Base-by-base conservation (phyloP, 1,140 invertebrate species). In the Plodia interpunctella region DNA sequence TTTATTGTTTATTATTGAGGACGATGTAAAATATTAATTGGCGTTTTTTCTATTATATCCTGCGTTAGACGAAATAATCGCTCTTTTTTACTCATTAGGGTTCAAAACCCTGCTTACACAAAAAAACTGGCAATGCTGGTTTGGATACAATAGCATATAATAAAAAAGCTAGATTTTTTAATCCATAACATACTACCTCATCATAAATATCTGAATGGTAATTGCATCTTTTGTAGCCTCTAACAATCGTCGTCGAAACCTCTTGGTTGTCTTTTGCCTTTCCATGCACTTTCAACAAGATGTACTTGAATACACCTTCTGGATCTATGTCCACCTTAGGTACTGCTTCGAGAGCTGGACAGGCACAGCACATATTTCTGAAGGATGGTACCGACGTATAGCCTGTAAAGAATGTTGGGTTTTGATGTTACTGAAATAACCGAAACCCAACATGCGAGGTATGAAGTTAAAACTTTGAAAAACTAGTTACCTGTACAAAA, bases 301-400 rank as follows among this genome's bases (percentile, higher is more conserved):
- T 94, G 68, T 98, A 98, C 80, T 98, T 98, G 80, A 97, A 98
- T 50, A 92, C 92, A 20, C 96, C 96, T 57, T 82, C 76, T 13
- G 91, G 86, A 76, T 97, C 96, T 70, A 97, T 97, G 61, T 96
- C 95, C 13, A 97, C 96, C 71, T 95, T 92, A 2, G 93, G 90
- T 60, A 97, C 73, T 58, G 60, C 59, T 10, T 64, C 56, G n/a
- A 76, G 56, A 11, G 50, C 18, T 10, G 62, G 57, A 21, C 49
- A 57, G 38, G 60, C 21, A 21, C 77, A 66, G 35, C 35, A 8
- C 81, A 87, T 85, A 50, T 62, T 81, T 60, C 44, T 62, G 17
- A 59, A 58, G 35, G 35, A 57, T 18, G 32, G 50, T 0, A 5
- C 3, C 5, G 50, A 52, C 10, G 11, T n/a, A 8, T 21, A 21